Conservation (phyloP, 2,888 invertebrate genomes). For the Tipula lateralis region DNA sequence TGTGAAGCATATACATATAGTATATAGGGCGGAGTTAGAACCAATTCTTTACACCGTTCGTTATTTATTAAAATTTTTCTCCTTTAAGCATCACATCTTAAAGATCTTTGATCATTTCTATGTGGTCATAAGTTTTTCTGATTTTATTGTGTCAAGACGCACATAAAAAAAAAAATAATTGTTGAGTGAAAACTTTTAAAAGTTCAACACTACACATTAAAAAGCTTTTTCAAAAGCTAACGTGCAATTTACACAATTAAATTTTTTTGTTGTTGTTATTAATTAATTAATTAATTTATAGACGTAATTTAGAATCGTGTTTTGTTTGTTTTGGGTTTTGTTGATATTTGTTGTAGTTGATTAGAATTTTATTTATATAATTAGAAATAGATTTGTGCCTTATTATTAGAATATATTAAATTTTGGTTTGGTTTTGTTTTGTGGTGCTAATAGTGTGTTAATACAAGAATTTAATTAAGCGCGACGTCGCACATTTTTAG, state of each 20-base stretch:
- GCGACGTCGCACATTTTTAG: neutral
- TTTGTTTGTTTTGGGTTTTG: neutral
- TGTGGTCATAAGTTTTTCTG: neutral
- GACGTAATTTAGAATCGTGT: neutral
- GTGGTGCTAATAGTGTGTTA: neutral
- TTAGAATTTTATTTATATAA: neutral
- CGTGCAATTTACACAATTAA: neutral
- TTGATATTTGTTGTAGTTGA: neutral
- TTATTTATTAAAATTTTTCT: neutral
- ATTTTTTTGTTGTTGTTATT: neutral
- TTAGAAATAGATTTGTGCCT: neutral
- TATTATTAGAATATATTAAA: neutral
- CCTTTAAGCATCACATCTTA: neutral
- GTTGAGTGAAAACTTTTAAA: neutral
- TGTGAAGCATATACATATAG: too few relatives aligned
- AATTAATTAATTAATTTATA: neutral
- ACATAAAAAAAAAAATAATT: neutral
- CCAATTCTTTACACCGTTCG: neutral
- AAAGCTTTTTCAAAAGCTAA: neutral
- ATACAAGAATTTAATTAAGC: neutral
- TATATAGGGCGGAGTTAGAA: neutral
- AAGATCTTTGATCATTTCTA: neutral
- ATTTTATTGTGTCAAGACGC: neutral
- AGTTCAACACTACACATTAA: neutral
- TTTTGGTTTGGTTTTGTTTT: neutral